Evolutionary conservation across 2,888 invertebrate genomes (phyloP).

Genomic region (Lumbricus terrestris): DNA sequence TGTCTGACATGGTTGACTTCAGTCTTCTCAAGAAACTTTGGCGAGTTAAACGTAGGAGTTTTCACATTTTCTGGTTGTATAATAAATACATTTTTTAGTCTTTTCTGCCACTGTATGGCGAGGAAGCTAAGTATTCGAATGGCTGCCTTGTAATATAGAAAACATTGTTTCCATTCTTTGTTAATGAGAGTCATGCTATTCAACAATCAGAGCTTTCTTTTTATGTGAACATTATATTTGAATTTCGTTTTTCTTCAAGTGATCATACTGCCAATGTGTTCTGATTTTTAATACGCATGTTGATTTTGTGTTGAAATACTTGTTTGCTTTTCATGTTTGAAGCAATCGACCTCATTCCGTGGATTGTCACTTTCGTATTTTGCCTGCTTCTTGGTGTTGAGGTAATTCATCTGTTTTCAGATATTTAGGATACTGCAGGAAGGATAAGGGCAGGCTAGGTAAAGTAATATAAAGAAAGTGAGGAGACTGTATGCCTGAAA

Average conservation of each 20-base stretch:
- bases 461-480: background rate
- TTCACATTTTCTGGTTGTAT: background rate
- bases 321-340: constrained; percentile 41
- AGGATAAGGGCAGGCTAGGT: background rate
- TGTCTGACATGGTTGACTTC: constrained; percentile 64
- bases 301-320: background rate
- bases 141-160: background rate
- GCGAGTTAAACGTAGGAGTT: constrained; percentile 34
- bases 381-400: constrained; percentile 79
- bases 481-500: too few relatives aligned
- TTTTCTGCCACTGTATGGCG: background rate
- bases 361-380: constrained; percentile 78
- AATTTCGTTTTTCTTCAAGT: background rate
- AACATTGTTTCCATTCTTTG: background rate
- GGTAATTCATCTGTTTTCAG: constrained; percentile 43
- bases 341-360: constrained; percentile 85
- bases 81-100: background rate
- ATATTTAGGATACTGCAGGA: background rate
- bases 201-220: background rate
- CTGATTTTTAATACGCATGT: background rate
- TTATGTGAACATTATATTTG: background rate
- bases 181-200: background rate
- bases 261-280: background rate
- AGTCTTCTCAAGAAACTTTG: constrained; percentile 29
- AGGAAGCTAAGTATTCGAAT: background rate